These are phyloP conservation scores for Nanorana parkeri DNA, from an alignment of 2,113 vertebrate genomes.

Conservation along the genomic window DNA sequence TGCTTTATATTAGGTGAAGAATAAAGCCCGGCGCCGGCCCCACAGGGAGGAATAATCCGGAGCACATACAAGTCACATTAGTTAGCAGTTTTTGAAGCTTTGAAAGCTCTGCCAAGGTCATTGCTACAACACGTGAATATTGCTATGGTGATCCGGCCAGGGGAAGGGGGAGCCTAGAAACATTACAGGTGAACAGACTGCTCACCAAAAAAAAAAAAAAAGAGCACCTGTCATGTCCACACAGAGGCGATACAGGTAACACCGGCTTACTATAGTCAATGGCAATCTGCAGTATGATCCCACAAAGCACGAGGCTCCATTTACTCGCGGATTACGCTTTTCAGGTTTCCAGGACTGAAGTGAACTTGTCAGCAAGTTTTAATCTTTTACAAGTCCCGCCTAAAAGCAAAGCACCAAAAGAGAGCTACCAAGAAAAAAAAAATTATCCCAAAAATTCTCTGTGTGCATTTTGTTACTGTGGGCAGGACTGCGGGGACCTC, in stretches of 20 bases:
- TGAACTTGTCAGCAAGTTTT: too few species aligned
- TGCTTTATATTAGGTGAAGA: background rate
- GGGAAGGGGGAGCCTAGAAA: background rate
- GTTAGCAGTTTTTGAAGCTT: constrained; percentile 26
- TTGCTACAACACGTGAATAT: background rate
- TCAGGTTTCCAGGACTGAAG: too few species aligned
- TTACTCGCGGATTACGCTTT: too few species aligned
- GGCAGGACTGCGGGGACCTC: too few species aligned
- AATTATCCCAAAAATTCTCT: too few species aligned
- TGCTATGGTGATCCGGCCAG: constrained; percentile 27
- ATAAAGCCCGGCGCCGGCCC: constrained; percentile 27
- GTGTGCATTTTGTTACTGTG: too few species aligned
- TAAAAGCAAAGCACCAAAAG: too few species aligned
- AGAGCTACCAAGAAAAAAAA: too few species aligned
- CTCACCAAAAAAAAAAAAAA: background rate
- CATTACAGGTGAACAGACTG: background rate
- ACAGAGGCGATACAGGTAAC: background rate
- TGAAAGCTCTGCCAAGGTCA: constrained; percentile 34
- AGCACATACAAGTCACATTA: background rate
- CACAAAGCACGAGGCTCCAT: too few species aligned
- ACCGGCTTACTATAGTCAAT: too few species aligned
- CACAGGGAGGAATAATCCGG: background rate
- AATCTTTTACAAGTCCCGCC: too few species aligned
- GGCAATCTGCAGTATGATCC: too few species aligned
- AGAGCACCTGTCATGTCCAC: background rate